These are phyloP conservation scores for Parambassis ranga DNA, from an alignment of 2,797 vertebrate species.

Conservation along the genomic window DNA sequence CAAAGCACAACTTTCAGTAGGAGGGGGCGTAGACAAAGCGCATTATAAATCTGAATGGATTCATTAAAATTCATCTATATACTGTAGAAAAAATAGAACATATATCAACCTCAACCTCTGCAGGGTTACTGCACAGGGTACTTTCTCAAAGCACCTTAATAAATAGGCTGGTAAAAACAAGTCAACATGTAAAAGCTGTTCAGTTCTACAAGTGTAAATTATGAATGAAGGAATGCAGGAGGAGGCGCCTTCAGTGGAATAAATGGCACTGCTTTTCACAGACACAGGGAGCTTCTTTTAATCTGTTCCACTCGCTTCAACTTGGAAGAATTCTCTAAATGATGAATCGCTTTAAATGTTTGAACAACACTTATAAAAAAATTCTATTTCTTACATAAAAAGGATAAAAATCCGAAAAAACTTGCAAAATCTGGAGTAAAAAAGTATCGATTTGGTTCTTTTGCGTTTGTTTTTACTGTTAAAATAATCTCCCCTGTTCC, in stretches of 20 bases:
- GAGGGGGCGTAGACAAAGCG: slow-evolving; percentile 40
- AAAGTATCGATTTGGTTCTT: no score
- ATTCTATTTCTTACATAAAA: no score
- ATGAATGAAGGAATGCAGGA: slow-evolving; percentile 57
- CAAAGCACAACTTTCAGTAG: slow-evolving; percentile 59
- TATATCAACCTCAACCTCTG: slow-evolving; percentile 11
- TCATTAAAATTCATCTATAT: slow-evolving; percentile 45
- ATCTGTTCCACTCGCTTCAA: no score
- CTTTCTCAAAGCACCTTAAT: slow-evolving; percentile 68
- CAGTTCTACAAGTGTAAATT: slow-evolving; percentile 39
- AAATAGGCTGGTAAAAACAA: slow-evolving; percentile 64
- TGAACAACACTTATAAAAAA: no score
- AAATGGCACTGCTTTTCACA: slow-evolving; percentile 38
- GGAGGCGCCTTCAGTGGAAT: slow-evolving; percentile 16
- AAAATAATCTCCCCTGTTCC: no score
- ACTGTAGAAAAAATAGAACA: slow-evolving; percentile 55
- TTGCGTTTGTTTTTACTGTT: no score
- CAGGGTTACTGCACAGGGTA: slow-evolving; percentile 37
- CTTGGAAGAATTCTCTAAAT: no score
- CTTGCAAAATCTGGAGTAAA: no score
- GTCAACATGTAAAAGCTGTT: slow-evolving; percentile 34
- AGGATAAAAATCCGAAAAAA: no score
- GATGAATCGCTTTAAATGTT: no score
- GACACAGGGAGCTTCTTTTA: slow-evolving; percentile 8
- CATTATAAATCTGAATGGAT: slow-evolving; percentile 32